Evolutionary conservation across 2,797 vertebrate species (phyloP), one percentile per base, ranked within the genome.

Genomic region (Muscicapa striata): DNA sequence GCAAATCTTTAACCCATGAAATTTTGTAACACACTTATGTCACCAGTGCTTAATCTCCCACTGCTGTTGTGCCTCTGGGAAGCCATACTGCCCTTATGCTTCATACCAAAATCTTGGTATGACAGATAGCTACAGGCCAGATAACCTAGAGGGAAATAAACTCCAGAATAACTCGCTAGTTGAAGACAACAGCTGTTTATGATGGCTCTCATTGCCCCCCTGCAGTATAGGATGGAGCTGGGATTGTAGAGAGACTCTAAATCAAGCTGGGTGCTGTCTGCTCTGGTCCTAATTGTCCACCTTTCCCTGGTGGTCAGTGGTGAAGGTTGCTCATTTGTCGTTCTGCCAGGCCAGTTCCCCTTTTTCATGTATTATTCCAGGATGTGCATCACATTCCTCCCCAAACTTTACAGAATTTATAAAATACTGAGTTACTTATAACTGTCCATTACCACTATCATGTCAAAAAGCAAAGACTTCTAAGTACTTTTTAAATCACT

Each of bases 131-230:
- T 58, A 43, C 19, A 38, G 24, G 22, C 15, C 3, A 3, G 21
- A 19, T 22, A 69, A 51, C 32, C n/a, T 10, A 62, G 46, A 82
- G 40, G 19, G 46, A 78, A 78, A n/a, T 15, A 27, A 92, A 55
- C 34, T 67, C 8, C 27, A 36, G 40, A 90, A 58, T 15, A 89
- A 48, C 23, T 48, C n/a, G n/a, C 5, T 21, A 26, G 13, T 63
- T 66, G 36, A 48, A 89, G 30, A 54, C 22, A 55, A 29, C 4
- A 49, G 23, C 15, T 46, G 11, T 41, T 93, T 45, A 16, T 55
- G 12, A 26, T 18, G 15, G 11, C 5, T 87, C 34, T 32, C 46
- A 24, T 3, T 3, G 3, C 4, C 21, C 30, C 2, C 1, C 4
- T 30, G 32, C 21, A 36, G 11, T 8, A 30, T 2, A 67, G 26